Base-by-base conservation (phyloP, 2,888 invertebrate species). In the Stictocephala bisonia region DNA sequence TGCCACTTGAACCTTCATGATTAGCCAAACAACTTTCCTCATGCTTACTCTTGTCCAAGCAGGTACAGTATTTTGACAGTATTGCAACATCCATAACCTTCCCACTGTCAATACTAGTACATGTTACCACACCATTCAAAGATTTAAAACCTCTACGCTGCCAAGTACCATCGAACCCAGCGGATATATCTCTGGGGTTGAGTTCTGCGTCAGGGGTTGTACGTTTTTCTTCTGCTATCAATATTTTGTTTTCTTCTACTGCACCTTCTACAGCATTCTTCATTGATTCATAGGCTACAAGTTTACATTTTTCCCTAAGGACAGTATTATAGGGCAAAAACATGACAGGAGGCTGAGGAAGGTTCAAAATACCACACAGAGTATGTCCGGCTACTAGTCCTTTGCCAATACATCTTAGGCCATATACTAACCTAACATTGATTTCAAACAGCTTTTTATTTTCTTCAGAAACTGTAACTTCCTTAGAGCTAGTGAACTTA, bases 121-220 rank as follows among this genome's bases (percentile, higher is more conserved):
- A 73, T 20, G 74, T 56, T 41, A 73, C 69, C n/a, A 74, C 70
- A 60, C 77, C 73, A 73, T 73, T 74, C 7, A 73, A 53, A 29
- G 77, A 75, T 11, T 64, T 66, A 48, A 68, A 69, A 18, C 74
- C 75, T 29, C 70, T 66, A 51, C 72, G 72, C 24, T 75, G 73
- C 75, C 77, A 77, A 11, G 73, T 67, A 35, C 76, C 75, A 73
- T 76, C 75, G 18, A 69, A 67, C 20, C 35, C 53, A 29, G 35
- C 53, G 26, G 51, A 51, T 18, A 53, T 69, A 31, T 69, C 53
- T 9, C 53, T 27, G 7, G 53, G 53, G 24, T 53, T 20, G 11
- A n/a, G 1, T 35, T 18, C 27, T n/a, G 27, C 11, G 1, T 66
- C 41, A 24, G 69, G 20, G 20, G 2, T 22, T 1, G 29, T 58